Evolutionary conservation across 2,113 vertebrate species (phyloP).

Genomic region (Salvelinus sp.): DNA sequence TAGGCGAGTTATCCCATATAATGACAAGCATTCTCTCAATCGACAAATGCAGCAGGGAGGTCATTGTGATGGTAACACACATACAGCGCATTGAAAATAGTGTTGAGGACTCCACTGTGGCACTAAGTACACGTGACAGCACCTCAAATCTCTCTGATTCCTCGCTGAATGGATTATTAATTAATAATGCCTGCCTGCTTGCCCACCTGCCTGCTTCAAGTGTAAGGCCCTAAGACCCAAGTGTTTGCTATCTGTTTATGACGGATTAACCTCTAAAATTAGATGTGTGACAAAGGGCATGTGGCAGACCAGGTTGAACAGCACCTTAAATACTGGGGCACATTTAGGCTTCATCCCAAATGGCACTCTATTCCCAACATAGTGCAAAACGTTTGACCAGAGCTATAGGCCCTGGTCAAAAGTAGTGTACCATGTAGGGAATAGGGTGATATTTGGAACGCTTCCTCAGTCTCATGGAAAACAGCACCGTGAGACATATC

Average conservation of each 20-base stretch:
- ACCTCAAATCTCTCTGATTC: slow-evolving; percentile 8
- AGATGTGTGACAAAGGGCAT: slow-evolving; percentile 5
- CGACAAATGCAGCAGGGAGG: slow-evolving; percentile 6
- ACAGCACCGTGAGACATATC: slow-evolving; percentile 52
- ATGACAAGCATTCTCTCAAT: slow-evolving; percentile 8
- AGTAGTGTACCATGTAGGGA: too few species aligned
- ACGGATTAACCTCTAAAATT: slow-evolving; percentile 34
- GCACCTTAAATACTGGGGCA: slow-evolving; percentile 23
- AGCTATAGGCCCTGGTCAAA: too few species aligned
- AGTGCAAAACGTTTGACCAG: too few species aligned
- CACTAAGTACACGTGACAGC: background rate
- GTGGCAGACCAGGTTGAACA: slow-evolving; percentile 11
- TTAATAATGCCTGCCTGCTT: slow-evolving; percentile 19
- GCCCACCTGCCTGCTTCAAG: too few species aligned
- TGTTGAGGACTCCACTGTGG: background rate
- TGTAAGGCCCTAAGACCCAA: slow-evolving; percentile 25
- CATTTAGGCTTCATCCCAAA: slow-evolving; percentile 15
- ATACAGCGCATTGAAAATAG: slow-evolving; percentile 20
- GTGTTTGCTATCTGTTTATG: slow-evolving; percentile 45
- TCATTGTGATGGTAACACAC: slow-evolving; percentile 22
- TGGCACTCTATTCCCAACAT: too few species aligned
- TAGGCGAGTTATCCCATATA: slow-evolving; percentile 1
- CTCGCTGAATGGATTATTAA: slow-evolving; percentile 35
- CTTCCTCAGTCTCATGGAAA: slow-evolving; percentile 22
- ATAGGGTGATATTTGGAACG: too few species aligned